phyloP scores from a whole-genome alignment of 2,888 invertebrate genomes.

The Megalurothrips usitatus region DNA sequence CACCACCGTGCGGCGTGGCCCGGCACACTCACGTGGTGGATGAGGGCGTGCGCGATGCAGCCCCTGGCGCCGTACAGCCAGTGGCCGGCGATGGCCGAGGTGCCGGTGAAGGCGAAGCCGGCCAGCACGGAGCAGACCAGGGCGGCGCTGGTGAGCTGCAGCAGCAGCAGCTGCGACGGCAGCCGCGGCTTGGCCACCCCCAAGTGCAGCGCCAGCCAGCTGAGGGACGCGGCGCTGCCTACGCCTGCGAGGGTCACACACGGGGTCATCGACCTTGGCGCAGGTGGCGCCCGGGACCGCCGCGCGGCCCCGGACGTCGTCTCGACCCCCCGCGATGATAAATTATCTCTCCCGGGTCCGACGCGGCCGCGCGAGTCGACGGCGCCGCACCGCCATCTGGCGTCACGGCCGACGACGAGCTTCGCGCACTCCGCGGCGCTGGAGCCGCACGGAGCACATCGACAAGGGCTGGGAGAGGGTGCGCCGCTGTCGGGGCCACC shows the following conservation, averaged over 20 bases:
- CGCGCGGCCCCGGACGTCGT: no score
- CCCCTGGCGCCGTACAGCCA: constrained; percentile 21
- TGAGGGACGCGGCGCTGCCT: background rate
- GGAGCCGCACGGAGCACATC: background rate
- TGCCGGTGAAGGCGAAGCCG: constrained; percentile 13
- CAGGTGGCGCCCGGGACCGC: no score
- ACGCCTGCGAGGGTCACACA: background rate
- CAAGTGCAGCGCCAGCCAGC: constrained; percentile 11
- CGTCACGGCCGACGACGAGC: background rate
- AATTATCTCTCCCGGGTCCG: no score
- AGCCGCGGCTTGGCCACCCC: background rate
- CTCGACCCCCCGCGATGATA: no score
- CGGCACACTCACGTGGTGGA: constrained; percentile 22
- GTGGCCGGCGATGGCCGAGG: constrained; percentile 14
- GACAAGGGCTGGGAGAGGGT: background rate
- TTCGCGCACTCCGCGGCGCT: background rate
- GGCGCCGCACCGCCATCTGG: background rate
- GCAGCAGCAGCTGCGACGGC: background rate
- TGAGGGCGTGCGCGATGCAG: background rate
- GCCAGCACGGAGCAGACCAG: background rate
- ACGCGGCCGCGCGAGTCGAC: no score
- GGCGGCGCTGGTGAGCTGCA: background rate
- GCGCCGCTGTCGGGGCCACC: background rate
- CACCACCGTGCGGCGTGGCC: no score
- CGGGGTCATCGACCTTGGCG: no score